These are phyloP conservation scores for Drosophila stalkeri DNA, from an alignment of 2,888 invertebrate species.

Conservation along the genomic window DNA sequence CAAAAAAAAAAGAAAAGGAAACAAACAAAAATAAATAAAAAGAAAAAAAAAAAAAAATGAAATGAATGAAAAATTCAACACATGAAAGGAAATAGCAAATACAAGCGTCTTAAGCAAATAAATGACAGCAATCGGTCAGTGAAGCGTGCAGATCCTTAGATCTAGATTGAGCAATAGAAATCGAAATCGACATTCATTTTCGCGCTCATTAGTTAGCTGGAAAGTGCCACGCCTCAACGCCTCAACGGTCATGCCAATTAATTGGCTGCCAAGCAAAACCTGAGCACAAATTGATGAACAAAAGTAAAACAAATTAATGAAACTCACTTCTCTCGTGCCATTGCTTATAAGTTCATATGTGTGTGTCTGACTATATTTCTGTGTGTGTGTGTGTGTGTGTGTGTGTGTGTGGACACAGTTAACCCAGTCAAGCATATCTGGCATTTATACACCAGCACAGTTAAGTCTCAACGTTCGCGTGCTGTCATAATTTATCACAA, in stretches of 20 bases:
- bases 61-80: constrained; percentile 42
- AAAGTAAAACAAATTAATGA: constrained; percentile 60
- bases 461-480: constrained; percentile 56
- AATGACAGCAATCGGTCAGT: constrained; percentile 14
- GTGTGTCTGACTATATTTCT: constrained; percentile 29
- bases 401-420: neutral
- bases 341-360: neutral
- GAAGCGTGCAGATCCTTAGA: constrained; percentile 3
- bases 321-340: constrained; percentile 19
- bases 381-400: constrained; percentile 22
- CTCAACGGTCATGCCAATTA: constrained; percentile 58
- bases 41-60: neutral
- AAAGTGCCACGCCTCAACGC: constrained; percentile 28
- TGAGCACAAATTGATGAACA: constrained; percentile 16
- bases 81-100: constrained; percentile 27
- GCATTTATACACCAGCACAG: constrained; percentile 1
- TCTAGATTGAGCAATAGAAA: neutral
- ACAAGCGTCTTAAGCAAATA: constrained; percentile 31
- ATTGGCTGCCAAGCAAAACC: constrained; percentile 48
- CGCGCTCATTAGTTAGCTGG: constrained; percentile 59
- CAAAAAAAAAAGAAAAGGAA: neutral
- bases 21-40: constrained; percentile 37
- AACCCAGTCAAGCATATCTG: constrained; percentile 2
- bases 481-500: constrained; percentile 78
- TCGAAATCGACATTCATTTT: constrained; percentile 8